phyloP scores from a whole-genome alignment of 2,113 vertebrate species.

The Catagonus wagneri region DNA sequence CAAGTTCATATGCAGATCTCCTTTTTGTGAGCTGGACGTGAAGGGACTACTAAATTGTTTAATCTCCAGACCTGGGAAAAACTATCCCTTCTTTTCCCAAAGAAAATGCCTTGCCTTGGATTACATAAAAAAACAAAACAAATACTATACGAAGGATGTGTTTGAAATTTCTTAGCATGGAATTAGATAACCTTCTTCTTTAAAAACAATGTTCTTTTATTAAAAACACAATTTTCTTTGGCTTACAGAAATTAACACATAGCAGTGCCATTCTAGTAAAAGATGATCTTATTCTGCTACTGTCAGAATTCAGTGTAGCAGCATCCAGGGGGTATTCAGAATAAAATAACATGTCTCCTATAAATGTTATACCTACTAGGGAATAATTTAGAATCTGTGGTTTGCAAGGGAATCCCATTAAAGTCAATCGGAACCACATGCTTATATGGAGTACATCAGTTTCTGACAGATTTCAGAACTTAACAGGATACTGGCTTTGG shows the following conservation, averaged over 20 bases:
- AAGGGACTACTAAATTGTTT: conserved; percentile 80
- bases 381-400: conserved; percentile 63
- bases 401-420: conserved; percentile 58
- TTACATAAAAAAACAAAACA: conserved; percentile 31
- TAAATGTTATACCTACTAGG: conserved; percentile 59
- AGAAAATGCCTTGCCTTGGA: conserved; percentile 50
- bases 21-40: conserved; percentile 75
- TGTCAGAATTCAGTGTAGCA: conserved; percentile 47
- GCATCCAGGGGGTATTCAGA: not conserved
- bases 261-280: not conserved
- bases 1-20: conserved; percentile 82
- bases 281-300: not conserved
- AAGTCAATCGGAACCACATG: conserved; percentile 56
- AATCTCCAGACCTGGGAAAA: conserved; percentile 81
- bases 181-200: conserved; percentile 6
- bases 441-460: not conserved
- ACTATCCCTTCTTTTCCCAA: conserved; percentile 34
- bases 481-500: not conserved
- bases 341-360: conserved; percentile 56
- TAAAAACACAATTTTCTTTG: conserved; percentile 27
- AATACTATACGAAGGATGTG: not conserved
- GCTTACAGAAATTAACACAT: not conserved
- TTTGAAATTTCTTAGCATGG: conserved; percentile 37
- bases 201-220: not conserved
- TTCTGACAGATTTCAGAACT: conserved; percentile 27